Conservation (phyloP, 2,888 invertebrate species). For the Mythimna ferrago region DNA sequence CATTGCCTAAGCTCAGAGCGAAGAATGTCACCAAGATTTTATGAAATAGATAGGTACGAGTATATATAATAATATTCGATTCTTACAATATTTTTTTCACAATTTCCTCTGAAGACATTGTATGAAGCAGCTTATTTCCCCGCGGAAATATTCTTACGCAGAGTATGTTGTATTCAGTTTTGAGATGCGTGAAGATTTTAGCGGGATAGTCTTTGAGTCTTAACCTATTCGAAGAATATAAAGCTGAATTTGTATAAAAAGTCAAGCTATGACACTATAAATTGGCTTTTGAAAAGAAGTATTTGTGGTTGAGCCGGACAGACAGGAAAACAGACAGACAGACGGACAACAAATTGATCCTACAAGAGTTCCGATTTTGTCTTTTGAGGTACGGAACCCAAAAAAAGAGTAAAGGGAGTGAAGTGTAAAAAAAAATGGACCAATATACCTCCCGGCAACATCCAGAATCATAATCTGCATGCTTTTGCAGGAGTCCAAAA, state of each 20-base stretch:
- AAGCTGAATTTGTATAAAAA: background rate
- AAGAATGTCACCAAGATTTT: background rate
- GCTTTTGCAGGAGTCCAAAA: too few relatives aligned
- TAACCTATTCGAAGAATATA: background rate
- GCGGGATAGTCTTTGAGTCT: background rate
- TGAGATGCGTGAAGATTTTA: constrained; percentile 1
- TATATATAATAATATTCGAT: constrained; percentile 2
- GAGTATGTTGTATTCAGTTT: constrained; percentile 36
- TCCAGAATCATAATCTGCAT: too few relatives aligned
- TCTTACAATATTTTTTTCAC: constrained; percentile 22
- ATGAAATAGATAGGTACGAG: background rate
- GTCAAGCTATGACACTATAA: background rate
- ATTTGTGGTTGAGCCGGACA: too few relatives aligned
- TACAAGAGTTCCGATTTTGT: too few relatives aligned
- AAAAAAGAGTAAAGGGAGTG: too few relatives aligned
- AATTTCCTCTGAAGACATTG: constrained; percentile 3
- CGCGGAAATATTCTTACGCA: constrained; percentile 17
- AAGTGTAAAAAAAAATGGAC: too few relatives aligned
- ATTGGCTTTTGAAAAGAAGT: background rate
- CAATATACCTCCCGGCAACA: too few relatives aligned
- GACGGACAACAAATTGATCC: too few relatives aligned
- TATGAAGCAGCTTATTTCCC: constrained; percentile 40
- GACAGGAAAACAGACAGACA: too few relatives aligned
- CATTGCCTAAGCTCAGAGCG: background rate
- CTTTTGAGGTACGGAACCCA: too few relatives aligned